phyloP scores from a whole-genome alignment of 92 coral and sea anemone genomes.

The Zoanthus sociatus region DNA sequence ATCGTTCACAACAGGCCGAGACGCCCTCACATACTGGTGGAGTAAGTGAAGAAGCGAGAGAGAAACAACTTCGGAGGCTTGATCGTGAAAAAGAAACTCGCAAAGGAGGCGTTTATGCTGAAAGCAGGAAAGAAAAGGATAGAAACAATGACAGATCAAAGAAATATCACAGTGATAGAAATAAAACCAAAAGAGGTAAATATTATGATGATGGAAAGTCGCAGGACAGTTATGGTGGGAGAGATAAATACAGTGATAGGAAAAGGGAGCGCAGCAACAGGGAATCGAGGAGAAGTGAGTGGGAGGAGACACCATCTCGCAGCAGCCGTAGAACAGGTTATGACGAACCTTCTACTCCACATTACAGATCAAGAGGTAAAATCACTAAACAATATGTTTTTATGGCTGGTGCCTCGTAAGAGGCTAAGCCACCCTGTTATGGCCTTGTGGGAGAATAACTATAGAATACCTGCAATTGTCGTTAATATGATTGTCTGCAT shows the following conservation, averaged over 20 bases:
- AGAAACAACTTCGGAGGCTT: conserved; percentile 85
- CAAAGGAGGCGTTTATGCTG: conserved; percentile 92
- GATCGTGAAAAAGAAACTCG: conserved; percentile 89
- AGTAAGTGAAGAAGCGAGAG: conserved; percentile 91
- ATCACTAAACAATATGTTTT: not conserved
- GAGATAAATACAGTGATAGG: conserved; percentile 33
- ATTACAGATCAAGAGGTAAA: conserved; percentile 76
- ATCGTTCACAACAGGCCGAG: conserved; percentile 86
- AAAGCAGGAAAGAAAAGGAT: conserved; percentile 59
- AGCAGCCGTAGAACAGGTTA: conserved; percentile 71
- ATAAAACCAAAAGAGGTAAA: conserved; percentile 49
- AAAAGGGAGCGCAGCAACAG: conserved; percentile 62
- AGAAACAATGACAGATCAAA: conserved; percentile 52
- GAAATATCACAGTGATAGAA: conserved; percentile 55
- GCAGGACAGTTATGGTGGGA: conserved; percentile 55
- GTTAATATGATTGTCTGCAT: too few species aligned
- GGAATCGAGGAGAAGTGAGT: conserved; percentile 85
- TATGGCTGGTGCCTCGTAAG: too few species aligned
- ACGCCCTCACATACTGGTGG: conserved; percentile 98
- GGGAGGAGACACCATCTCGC: conserved; percentile 96
- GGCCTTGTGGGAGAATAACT: too few species aligned
- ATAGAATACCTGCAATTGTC: too few species aligned
- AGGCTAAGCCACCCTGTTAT: too few species aligned
- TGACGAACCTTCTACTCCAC: conserved; percentile 84
- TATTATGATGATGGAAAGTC: conserved; percentile 54